Conservation (phyloP, 2,797 vertebrate species). For the Manis crassicaudata region DNA sequence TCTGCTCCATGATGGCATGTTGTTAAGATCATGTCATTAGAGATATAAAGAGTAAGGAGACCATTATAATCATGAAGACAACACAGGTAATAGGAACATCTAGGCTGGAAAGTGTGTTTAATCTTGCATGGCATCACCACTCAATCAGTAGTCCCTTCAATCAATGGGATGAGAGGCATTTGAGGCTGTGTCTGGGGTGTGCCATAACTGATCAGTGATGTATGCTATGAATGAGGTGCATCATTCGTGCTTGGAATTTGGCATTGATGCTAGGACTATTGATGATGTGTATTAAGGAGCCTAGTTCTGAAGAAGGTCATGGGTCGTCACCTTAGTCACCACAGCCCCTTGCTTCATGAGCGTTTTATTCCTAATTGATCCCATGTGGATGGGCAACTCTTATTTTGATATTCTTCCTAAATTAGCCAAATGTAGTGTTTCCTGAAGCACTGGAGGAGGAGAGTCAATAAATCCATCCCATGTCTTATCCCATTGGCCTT, state of each 20-base stretch:
- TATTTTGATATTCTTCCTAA: neutral
- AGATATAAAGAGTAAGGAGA: neutral
- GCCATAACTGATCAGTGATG: constrained; percentile 13
- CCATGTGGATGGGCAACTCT: neutral
- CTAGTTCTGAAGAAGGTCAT: neutral
- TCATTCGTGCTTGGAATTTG: neutral
- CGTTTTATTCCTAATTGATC: neutral
- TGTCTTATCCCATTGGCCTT: neutral
- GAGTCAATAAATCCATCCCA: neutral
- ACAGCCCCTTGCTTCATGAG: neutral
- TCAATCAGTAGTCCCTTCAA: neutral
- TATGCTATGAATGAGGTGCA: neutral
- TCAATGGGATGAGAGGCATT: neutral
- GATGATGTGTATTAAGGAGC: neutral
- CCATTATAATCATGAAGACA: neutral
- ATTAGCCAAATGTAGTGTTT: neutral
- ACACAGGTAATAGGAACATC: neutral
- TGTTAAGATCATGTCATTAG: neutral
- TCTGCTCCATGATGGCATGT: neutral
- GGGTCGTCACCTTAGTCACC: neutral
- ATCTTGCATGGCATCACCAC: neutral
- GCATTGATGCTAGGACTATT: neutral
- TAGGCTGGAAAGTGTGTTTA: constrained; percentile 12
- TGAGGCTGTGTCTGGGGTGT: neutral
- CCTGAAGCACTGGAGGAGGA: neutral